These are phyloP conservation scores for Anas platyrhynchos DNA, from an alignment of 2,113 vertebrate species.

Conservation along the genomic window DNA sequence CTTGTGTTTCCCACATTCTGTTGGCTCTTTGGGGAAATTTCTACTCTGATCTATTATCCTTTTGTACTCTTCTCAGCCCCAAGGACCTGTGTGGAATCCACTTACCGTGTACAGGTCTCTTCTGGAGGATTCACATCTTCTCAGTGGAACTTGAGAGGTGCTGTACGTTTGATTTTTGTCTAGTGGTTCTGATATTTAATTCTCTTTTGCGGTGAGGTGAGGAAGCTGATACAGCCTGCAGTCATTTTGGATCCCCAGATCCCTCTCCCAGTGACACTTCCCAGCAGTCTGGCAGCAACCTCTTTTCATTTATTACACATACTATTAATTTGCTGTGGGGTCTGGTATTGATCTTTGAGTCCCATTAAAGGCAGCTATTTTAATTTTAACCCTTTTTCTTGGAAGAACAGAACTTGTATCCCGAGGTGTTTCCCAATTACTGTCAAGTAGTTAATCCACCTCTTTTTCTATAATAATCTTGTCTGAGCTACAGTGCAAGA, in stretches of 20 bases:
- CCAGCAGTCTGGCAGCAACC: not conserved
- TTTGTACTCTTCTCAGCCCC: not conserved
- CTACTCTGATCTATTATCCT: not conserved
- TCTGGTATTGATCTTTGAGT: constrained; percentile 11
- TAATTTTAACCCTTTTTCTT: constrained; percentile 9
- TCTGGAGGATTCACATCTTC: not conserved
- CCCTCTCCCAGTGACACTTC: not conserved
- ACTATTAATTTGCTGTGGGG: not conserved
- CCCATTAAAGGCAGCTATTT: constrained; percentile 11
- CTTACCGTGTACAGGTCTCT: not conserved
- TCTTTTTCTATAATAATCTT: not conserved
- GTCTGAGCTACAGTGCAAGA: not conserved
- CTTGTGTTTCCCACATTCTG: not conserved
- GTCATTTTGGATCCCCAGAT: not conserved
- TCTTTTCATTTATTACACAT: not conserved
- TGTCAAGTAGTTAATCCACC: not conserved
- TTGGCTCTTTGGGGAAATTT: not conserved
- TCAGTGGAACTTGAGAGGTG: not conserved
- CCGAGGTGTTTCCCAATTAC: not conserved
- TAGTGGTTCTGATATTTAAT: not conserved
- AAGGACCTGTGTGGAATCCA: not conserved
- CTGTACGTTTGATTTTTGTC: not conserved
- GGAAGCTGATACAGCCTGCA: not conserved
- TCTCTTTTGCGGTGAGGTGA: not conserved
- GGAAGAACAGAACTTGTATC: not conserved